A percentile compares a stretch with the other conserved stretches of the same genome.
phyloP scores from a whole-genome alignment of 1,140 invertebrate species.

The Drosophila ogumai region DNA sequence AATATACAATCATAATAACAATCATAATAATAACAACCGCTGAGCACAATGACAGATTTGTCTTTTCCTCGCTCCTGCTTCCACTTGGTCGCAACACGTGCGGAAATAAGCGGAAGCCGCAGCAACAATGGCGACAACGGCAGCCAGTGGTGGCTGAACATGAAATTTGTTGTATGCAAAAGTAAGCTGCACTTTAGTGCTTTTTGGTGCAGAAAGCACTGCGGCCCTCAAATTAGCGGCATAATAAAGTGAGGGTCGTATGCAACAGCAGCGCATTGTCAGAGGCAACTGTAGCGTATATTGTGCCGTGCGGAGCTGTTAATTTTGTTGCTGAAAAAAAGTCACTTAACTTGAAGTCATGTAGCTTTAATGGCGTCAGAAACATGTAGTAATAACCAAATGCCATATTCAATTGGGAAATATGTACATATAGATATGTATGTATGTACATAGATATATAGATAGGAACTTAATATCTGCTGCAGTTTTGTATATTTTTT shows the following conservation, averaged over 20 bases:
- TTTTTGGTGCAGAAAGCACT: constrained; percentile 67
- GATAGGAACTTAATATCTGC: background rate
- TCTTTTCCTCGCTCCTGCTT: constrained; percentile 40
- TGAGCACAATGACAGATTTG: constrained; percentile 66
- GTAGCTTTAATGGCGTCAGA: background rate
- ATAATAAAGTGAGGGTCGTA: constrained; percentile 57
- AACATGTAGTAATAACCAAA: background rate
- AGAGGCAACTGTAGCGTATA: constrained; percentile 17
- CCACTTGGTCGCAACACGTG: constrained; percentile 59
- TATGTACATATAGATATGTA: too few species aligned
- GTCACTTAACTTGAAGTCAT: background rate
- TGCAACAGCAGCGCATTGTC: constrained; percentile 1
- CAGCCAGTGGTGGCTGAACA: constrained; percentile 37
- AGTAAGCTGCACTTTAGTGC: constrained; percentile 71
- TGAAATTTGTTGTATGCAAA: constrained; percentile 67
- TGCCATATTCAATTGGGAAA: background rate
- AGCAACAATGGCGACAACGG: constrained; percentile 22
- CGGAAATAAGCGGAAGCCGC: constrained; percentile 42
- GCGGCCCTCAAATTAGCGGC: constrained; percentile 67
- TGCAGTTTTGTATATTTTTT: too few species aligned
- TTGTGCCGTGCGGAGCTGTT: constrained; percentile 2
- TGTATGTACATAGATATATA: too few species aligned
- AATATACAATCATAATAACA: constrained; percentile 68
- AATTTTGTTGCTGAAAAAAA: constrained; percentile 7
- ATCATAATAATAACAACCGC: constrained; percentile 55